Base-by-base conservation (phyloP, 2,113 vertebrate species). In the Burhinus bistriatus region DNA sequence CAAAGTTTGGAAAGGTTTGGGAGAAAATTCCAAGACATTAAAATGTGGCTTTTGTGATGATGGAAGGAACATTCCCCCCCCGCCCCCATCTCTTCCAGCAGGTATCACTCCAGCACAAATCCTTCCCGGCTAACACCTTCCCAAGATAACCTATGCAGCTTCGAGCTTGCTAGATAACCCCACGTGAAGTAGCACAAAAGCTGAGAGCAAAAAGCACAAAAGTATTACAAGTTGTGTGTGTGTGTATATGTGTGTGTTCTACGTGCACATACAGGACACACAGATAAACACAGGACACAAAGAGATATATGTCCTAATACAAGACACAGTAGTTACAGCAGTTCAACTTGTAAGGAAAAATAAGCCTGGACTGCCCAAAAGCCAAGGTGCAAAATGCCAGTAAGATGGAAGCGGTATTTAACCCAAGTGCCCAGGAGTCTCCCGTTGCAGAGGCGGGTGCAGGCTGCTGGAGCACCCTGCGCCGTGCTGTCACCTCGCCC, bases 31-130 rank as follows among this genome's bases (percentile, higher is more conserved):
- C 21, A 30, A 44, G 7, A 26, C 19, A 42, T n/a, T 38, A 32
- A 78, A 73, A 2, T 3, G 2, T 8, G 51, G 34, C 15, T 30
- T 76, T 65, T 62, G 20, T 8, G 27, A 29, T 4, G 49, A 25
- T 18, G 42, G 47, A 49, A 40, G n/a, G 75, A 69, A 25, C 36
- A 13, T 15, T 6, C 44, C 3, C 9, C 3, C 19, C 25, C n/a
- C n/a, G n/a, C n/a, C 2, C 1, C 2, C 3, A 2, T 4, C 16
- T 45, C 44, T 55, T 21, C 42, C 12, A 27, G 1, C 77, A 72
- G 32, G 16, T 30, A 80, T 17, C n/a, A 5, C 36, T 30, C 23
- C 58, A 29, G 22, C 5, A 32, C 66, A 6, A 9, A 20, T 18
- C 61, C 30, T 34, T 44, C 44, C 30, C 0, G 2, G 26, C 25